Percentiles rank a stretch among this genome's conserved stretches.
phyloP scores from a whole-genome alignment of 2,113 vertebrate genomes.

The Zeus faber region DNA sequence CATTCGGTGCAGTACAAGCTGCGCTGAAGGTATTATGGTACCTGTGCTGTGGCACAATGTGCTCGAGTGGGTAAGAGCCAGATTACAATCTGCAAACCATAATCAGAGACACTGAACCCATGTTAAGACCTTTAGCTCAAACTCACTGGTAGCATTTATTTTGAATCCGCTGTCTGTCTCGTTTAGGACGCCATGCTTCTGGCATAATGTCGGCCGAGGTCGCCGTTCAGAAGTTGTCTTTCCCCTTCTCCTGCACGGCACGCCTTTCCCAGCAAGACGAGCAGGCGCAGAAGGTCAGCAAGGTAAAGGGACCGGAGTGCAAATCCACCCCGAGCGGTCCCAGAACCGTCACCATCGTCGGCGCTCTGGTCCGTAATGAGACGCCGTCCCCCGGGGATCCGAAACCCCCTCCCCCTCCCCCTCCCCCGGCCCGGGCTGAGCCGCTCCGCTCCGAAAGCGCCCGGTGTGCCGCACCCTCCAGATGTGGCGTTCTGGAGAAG shows the following conservation, averaged over 20 bases:
- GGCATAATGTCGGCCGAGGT: slow-evolving; percentile 63
- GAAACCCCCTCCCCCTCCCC: not conserved
- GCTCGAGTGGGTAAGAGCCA: too few relatives aligned
- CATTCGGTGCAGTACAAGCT: slow-evolving; percentile 4
- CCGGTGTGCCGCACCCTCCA: slow-evolving; percentile 9
- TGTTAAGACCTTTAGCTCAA: too few relatives aligned
- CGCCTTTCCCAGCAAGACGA: slow-evolving; percentile 32
- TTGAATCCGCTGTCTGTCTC: slow-evolving; percentile 12
- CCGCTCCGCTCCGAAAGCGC: slow-evolving; percentile 16
- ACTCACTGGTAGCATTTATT: too few relatives aligned
- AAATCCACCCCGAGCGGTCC: slow-evolving; percentile 3
- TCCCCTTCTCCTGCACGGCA: slow-evolving; percentile 51
- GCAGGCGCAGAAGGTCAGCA: slow-evolving; percentile 31
- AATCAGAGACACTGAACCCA: too few relatives aligned
- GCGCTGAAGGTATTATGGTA: too few relatives aligned
- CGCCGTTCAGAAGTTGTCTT: slow-evolving; percentile 63
- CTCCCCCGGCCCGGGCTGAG: not conserved
- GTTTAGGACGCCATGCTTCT: slow-evolving; percentile 49
- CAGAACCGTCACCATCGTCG: slow-evolving; percentile 1
- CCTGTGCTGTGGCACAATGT: too few relatives aligned
- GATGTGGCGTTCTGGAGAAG: slow-evolving; percentile 51
- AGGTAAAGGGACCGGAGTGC: slow-evolving; percentile 29
- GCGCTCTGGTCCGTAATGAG: slow-evolving; percentile 19
- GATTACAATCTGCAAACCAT: too few relatives aligned
- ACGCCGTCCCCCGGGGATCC: too few relatives aligned